Evolutionary conservation across 30 jellyfish, hydroid and myxozoan genomes (phyloP), one percentile per base, ranked within the genome.

Genomic region (Turritopsis dohrnii): DNA sequence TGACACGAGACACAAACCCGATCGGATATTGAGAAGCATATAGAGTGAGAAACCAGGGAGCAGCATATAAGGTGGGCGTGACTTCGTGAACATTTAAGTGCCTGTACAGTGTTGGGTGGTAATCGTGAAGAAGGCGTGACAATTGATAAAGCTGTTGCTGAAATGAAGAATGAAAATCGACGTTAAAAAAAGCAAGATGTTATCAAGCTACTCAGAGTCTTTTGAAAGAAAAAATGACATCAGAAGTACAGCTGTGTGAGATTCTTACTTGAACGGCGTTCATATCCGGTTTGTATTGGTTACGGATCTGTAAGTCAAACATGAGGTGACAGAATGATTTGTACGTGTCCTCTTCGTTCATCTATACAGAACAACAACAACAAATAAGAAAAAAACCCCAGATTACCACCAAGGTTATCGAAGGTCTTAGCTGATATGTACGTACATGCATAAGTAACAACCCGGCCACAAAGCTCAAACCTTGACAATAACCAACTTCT

Each of bases 401-500:
- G 26, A 53, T 41, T 25, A 52, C 79, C 26, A 69, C 25, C 1
- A 23, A 1, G 29, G 73, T 21, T n/a, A n/a, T n/a, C n/a, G n/a
- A n/a, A n/a, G n/a, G n/a, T n/a, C n/a, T n/a, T n/a, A n/a, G n/a
- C n/a, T n/a, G n/a, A n/a, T n/a, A n/a, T n/a, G n/a, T 23, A 86
- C 99, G 84, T 81, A 94, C 99, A 80, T 94, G 99, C 97, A 94
- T 94, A 18, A 94, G 90, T 7, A 94, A 74, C 79, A 94, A 53
- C 17, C 99, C 99, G 41, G 99, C 99, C 4, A 94, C 99, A 71
- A 94, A 94, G 81, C 99, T 94, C 72, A 94, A 90, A 52, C 99
- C 99, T 84, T 94, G 99, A 72, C 99, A 94, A 81, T 94, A 94
- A 21, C 99, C 99, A 26, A 94, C 99, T 87, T 94, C 99, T 28